These are phyloP conservation scores for Geodia barretti DNA, from an alignment of 37 sponge, comb jelly and placozoan genomes.

Conservation along the genomic window DNA sequence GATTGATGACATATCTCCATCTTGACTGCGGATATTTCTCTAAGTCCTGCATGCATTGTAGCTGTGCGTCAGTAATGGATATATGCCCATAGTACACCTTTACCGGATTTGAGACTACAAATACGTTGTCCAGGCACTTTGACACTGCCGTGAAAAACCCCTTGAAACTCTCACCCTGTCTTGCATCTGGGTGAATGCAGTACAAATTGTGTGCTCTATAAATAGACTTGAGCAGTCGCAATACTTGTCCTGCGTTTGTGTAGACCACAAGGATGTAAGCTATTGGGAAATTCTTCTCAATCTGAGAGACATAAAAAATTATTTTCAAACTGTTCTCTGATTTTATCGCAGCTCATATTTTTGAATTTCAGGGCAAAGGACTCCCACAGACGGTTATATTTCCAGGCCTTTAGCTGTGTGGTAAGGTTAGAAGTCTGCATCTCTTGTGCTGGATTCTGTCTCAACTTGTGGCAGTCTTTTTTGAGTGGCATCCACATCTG, in stretches of 20 bases:
- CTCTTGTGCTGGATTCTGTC: no score
- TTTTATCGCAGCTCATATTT: no score
- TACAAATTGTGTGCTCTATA: conserved; percentile 36
- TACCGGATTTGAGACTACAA: not conserved
- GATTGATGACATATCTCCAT: conserved; percentile 44
- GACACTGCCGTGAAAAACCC: not conserved
- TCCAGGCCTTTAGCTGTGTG: no score
- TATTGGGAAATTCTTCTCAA: conserved; percentile 16
- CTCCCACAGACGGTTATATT: no score
- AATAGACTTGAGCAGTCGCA: conserved; percentile 24
- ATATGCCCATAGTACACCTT: not conserved
- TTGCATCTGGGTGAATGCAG: conserved; percentile 26
- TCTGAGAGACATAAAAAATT: conserved; percentile 32
- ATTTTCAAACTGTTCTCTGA: no score
- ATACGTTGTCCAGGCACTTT: conserved; percentile 18
- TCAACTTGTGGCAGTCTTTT: no score
- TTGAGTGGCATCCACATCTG: no score
- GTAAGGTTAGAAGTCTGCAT: no score
- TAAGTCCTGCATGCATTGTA: not conserved
- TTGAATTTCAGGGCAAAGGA: no score
- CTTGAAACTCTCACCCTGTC: not conserved
- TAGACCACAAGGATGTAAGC: conserved; percentile 21
- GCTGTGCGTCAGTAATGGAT: not conserved
- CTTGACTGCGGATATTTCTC: no score
- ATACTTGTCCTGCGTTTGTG: not conserved